phyloP scores from a whole-genome alignment of 2,113 vertebrate species.

The Neodon shergylaensis region DNA sequence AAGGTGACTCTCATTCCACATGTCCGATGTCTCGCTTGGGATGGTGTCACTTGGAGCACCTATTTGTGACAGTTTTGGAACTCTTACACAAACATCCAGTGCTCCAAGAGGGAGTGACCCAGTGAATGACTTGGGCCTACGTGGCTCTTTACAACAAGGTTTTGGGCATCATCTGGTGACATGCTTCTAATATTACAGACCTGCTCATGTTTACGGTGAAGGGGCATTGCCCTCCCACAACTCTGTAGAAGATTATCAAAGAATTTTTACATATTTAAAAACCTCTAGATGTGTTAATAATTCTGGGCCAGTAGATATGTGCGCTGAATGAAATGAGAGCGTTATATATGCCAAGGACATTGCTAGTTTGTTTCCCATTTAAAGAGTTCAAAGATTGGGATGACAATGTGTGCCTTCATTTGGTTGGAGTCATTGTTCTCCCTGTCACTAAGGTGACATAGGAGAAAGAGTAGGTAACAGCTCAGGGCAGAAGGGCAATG shows the following conservation, averaged over 20 bases:
- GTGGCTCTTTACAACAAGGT: background rate
- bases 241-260: background rate
- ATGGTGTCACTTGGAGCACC: background rate
- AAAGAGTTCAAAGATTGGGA: background rate
- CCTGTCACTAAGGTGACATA: background rate
- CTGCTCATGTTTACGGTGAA: background rate
- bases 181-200: background rate
- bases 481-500: background rate
- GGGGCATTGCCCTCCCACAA: background rate
- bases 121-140: background rate
- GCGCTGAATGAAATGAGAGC: background rate
- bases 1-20: background rate
- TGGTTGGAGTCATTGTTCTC: background rate
- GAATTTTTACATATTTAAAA: slow-evolving; percentile 1
- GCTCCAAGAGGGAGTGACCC: background rate
- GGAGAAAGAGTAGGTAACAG: background rate
- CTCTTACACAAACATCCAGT: background rate
- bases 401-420: background rate
- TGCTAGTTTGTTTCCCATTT: background rate
- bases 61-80: background rate
- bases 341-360: background rate
- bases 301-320: background rate
- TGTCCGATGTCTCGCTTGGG: background rate
- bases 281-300: background rate
- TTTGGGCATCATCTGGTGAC: background rate